A percentile compares a stretch with the other conserved stretches of the same genome.
phyloP scores from a whole-genome alignment of 2,888 invertebrate species.

The Himalopsyche japonica region DNA sequence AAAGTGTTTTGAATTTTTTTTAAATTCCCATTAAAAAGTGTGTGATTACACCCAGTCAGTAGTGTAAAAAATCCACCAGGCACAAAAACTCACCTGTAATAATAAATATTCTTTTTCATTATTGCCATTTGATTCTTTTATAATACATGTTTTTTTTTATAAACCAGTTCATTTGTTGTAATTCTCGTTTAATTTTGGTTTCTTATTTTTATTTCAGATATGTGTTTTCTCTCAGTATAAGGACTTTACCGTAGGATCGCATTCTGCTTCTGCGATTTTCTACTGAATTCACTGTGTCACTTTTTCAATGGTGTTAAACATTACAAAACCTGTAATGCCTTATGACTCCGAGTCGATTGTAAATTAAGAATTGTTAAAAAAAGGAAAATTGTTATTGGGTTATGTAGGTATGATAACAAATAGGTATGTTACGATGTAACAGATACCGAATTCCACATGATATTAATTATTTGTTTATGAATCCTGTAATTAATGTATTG shows the following conservation, averaged over 20 bases:
- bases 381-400: background rate
- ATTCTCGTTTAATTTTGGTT: background rate
- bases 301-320: conserved; percentile 12
- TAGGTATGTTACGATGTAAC: background rate
- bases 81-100: too few relatives aligned
- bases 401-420: background rate
- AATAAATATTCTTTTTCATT: too few relatives aligned
- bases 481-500: background rate
- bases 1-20: too few relatives aligned
- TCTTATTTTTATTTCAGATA: conserved; percentile 67
- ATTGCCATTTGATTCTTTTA: too few relatives aligned
- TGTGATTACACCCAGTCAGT: too few relatives aligned
- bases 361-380: conserved; percentile 12
- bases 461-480: background rate
- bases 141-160: background rate
- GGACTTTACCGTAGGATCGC: conserved; percentile 86
- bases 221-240: conserved; percentile 93
- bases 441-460: background rate
- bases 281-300: conserved; percentile 48
- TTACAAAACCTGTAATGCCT: conserved; percentile 27
- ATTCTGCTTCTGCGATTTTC: conserved; percentile 71
- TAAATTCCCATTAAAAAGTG: too few relatives aligned
- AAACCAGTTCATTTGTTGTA: background rate
- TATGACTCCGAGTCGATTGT: conserved; percentile 35
- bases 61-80: too few relatives aligned